phyloP scores from a whole-genome alignment of 2,797 vertebrate species.

The Sphenopsis melanotis region DNA sequence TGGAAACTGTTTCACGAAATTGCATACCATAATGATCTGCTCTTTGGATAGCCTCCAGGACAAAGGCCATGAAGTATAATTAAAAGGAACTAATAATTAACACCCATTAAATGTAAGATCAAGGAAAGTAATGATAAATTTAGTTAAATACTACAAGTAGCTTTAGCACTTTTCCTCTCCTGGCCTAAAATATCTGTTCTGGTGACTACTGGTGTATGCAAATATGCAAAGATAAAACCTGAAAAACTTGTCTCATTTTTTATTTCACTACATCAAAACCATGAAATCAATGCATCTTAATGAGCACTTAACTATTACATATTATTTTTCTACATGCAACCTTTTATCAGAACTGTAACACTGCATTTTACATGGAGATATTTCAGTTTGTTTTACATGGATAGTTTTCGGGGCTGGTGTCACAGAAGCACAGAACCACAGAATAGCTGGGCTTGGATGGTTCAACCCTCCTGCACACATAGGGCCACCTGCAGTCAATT shows the following conservation, averaged over 20 bases:
- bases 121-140: slow-evolving; percentile 66
- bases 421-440: not conserved
- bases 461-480: not conserved
- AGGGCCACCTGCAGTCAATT: not conserved
- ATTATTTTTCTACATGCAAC: not conserved
- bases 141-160: slow-evolving; percentile 53
- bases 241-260: not conserved
- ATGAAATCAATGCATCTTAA: slow-evolving; percentile 20
- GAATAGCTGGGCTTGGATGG: not conserved
- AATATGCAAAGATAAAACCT: slow-evolving; percentile 14
- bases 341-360: not conserved
- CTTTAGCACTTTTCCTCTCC: slow-evolving; percentile 8
- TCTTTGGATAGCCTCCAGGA: slow-evolving; percentile 76
- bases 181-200: slow-evolving; percentile 21
- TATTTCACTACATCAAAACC: not conserved
- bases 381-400: not conserved
- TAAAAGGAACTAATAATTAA: slow-evolving; percentile 81
- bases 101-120: slow-evolving; percentile 68
- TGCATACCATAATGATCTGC: slow-evolving; percentile 74
- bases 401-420: not conserved
- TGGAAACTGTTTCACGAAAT: slow-evolving; percentile 78
- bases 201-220: not conserved
- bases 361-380: not conserved
- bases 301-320: not conserved
- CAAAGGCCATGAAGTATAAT: slow-evolving; percentile 77